These are phyloP conservation scores for Anastrepha ludens DNA, from an alignment of 1,140 invertebrate genomes.

Conservation along the genomic window DNA sequence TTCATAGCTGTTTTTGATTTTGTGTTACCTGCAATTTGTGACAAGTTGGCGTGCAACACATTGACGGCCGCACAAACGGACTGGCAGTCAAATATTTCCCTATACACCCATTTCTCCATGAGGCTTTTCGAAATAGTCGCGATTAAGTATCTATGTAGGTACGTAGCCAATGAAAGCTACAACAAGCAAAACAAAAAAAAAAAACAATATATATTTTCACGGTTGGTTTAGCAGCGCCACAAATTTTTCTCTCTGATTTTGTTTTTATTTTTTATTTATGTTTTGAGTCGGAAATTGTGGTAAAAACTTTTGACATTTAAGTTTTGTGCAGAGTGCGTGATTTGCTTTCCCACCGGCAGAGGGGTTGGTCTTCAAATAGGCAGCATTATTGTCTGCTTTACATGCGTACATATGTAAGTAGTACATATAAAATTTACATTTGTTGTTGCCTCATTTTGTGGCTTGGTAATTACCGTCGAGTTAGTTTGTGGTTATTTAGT, in stretches of 20 bases:
- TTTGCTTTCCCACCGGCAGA: not conserved
- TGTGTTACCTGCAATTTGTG: constrained; percentile 46
- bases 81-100: constrained; percentile 36
- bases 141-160: not conserved
- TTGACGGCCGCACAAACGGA: not conserved
- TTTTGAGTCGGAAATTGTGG: constrained; percentile 42
- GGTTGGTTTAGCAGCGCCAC: not conserved
- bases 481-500: constrained; percentile 35
- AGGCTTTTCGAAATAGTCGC: not conserved
- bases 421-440: not conserved
- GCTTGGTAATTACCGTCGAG: constrained; percentile 5
- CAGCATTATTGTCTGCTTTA: not conserved
- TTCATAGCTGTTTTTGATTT: constrained; percentile 3
- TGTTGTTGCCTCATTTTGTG: constrained; percentile 27
- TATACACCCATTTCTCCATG: not conserved
- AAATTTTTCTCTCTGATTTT: not conserved
- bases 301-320: constrained; percentile 52
- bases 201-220: not conserved
- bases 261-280: not conserved
- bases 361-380: not conserved
- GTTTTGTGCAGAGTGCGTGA: constrained; percentile 34
- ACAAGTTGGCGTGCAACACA: constrained; percentile 13
- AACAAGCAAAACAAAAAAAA: not conserved
- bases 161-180: not conserved
- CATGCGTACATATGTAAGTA: not conserved